Conservation (phyloP, 2,888 invertebrate genomes). For the Toxonevra muliebris region DNA sequence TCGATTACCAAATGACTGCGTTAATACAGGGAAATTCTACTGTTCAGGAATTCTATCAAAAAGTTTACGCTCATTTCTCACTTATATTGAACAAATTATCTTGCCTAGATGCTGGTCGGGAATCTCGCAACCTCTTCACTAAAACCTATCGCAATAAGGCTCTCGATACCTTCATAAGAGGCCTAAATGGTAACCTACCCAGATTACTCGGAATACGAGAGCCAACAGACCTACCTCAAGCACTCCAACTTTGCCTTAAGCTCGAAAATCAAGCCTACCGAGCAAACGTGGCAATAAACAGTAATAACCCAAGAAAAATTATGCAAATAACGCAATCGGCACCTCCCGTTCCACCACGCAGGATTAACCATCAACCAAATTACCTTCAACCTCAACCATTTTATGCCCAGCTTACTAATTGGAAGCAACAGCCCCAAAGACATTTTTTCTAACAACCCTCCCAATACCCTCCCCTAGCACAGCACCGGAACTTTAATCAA, state of each 20-base stretch:
- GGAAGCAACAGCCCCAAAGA: not conserved
- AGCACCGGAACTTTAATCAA: constrained; percentile 1
- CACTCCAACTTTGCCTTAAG: not conserved
- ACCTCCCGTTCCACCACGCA: not conserved
- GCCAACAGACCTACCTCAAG: constrained; percentile 4
- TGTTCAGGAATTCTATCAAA: too few relatives aligned
- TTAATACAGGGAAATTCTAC: constrained; percentile 22
- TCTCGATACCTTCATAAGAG: constrained; percentile 22
- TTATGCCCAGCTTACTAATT: not conserved
- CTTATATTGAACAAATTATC: not conserved
- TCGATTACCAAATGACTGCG: constrained; percentile 28
- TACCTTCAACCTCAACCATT: constrained; percentile 6
- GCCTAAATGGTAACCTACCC: constrained; percentile 1
- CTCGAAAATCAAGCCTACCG: constrained; percentile 12
- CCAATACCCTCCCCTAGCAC: not conserved
- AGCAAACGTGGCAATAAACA: not conserved
- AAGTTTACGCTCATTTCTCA: constrained; percentile 20
- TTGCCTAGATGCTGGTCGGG: not conserved
- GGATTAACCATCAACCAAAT: not conserved
- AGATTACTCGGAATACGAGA: constrained; percentile 9
- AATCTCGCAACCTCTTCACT: constrained; percentile 1
- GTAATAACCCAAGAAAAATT: constrained; percentile 1
- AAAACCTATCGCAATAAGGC: constrained; percentile 19
- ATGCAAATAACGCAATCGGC: not conserved
- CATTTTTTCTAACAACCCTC: not conserved